Evolutionary conservation across 2,888 invertebrate species (phyloP), one percentile per base, ranked within the genome.

Genomic region (Allygus modestus): DNA sequence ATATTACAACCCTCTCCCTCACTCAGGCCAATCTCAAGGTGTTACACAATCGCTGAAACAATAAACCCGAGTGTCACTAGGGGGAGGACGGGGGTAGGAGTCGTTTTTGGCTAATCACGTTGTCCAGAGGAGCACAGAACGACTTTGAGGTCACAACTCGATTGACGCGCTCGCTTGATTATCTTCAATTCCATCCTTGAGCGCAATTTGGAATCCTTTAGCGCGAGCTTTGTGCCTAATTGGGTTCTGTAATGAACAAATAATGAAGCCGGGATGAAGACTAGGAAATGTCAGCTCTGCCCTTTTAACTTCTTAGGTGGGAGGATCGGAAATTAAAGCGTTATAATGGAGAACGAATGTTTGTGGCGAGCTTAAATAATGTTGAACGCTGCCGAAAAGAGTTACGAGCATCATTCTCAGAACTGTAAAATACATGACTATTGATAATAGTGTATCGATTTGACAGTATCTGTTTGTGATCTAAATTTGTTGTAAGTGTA

Each of bases 191-290:
- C 73, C 73, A 23, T 73, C 26, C n/a, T 73, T 15, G 41, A 73
- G 41, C 73, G 41, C 73, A 73, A 73, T 73, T 43, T 73, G n/a
- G 41, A 65, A 65, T 65, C 65, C 65, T 65, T 65, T 65, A 65
- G 65, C 26, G 65, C 7, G 11, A 11, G 73, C 73, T 73, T 73
- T 65, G 65, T 73, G 73, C 41, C 41, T 73, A 73, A 73, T 73
- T 73, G 73, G 37, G 73, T 73, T 73, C 73, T 12, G 73, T 73
- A 73, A 73, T 73, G 73, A 73, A 73, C 73, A 73, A 73, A 41
- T 73, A 43, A 73, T 73, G 43, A 43, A 73, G 73, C 73, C 73
- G 73, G 26, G 73, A 73, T 41, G 73, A 43, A 73, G 37, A 41
- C 73, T 73, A 31, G 73, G 73, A 73, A 43, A 31, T 65, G 65